Base-by-base conservation (phyloP, 2,113 vertebrate genomes). In the Strix uralensis region DNA sequence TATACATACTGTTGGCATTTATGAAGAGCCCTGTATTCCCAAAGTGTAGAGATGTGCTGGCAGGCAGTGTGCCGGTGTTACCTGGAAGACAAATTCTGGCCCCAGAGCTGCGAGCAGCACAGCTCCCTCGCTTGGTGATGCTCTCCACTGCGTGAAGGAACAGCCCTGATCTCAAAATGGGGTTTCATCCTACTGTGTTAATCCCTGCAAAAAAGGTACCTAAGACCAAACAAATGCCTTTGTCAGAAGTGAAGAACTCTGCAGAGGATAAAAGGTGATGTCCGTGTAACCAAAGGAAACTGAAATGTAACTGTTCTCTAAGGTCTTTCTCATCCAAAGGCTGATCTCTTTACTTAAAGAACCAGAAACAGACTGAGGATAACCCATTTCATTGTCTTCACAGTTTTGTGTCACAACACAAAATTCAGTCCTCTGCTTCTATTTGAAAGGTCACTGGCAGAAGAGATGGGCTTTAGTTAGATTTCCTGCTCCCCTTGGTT, bases 51-150 rank as follows among this genome's bases (percentile, higher is more conserved):
- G 38, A 63, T 19, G 52, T 15, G 40, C 29, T 74, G 69, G 22
- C 0, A 1, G 55, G 32, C 32, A 47, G 10, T 1, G 0, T 62
- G 51, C 8, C 0, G 0, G 17, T 38, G 32, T 51, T 70, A 18
- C 25, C 29, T 4, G 2, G 23, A 3, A 1, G 55, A 63, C 5
- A 4, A 1, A 16, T 51, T 26, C 51, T 0, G 0, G 12, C 18
- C 61, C 23, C 36, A 40, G 36, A 57, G 58, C 22, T 59, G 51
- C 0, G 0, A 70, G 75, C 10, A 75, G 32, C 62, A 47, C n/a
- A 13, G 29, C 42, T 72, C 10, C 20, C 40, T 65, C n/a, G 21
- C 17, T 74, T 32, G 18, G 4, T 75, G 65, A 25, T 61, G 29
- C 36, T 86, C 65, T 46, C 8, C n/a, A 13, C 49, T 42, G 21